Base-by-base conservation (phyloP, 2,113 vertebrate genomes). In the Hyaena hyaena region DNA sequence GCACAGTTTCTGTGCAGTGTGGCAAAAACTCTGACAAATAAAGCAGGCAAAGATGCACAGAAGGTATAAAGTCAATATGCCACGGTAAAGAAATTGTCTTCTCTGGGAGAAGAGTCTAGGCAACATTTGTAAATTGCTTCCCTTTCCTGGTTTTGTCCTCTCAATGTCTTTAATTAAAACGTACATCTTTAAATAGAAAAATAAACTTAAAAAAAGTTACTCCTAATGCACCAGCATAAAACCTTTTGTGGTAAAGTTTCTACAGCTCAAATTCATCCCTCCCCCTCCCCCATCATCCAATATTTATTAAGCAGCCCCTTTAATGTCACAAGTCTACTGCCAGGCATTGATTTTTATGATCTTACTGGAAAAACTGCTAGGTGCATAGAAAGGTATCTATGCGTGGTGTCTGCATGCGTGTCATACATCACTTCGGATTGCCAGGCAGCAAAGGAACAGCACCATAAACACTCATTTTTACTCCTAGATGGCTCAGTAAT, bases 401-500 rank as follows among this genome's bases (percentile, higher is more conserved):
- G 83, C 35, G 2, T n/a, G 87, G 81, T 61, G 65, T 95, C 90
- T 91, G 92, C n/a, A 28, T 45, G 28, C 85, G 85, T 73, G 69
- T 96, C 80, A 97, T 94, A 93, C 23, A 96, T 97, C 97, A 97
- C 81, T 84, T 61, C 69, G 14, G 48, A 93, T 66, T 96, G 89
- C 90, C 88, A 98, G 97, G 77, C 90, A 97, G 97, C 80, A 68
- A 92, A 96, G 94, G 71, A 97, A 96, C 93, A 96, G 96, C 82
- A 83, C 24, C 79, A 35, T 81, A 80, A 98, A 94, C 69, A 85
- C 11, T 58, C 24, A 95, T 97, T 97, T 97, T 94, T 93, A 93
- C 95, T 97, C 96, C 93, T 97, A 48, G 85, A 93, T 95, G 45
- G 33, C 88, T 98, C 73, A 96, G 89, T 93, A 94, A 97, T 98